A percentile compares a stretch with the other conserved stretches of the same genome.
These are phyloP conservation scores for Dryas iulia DNA, from an alignment of 1,140 invertebrate species.

Conservation along the genomic window DNA sequence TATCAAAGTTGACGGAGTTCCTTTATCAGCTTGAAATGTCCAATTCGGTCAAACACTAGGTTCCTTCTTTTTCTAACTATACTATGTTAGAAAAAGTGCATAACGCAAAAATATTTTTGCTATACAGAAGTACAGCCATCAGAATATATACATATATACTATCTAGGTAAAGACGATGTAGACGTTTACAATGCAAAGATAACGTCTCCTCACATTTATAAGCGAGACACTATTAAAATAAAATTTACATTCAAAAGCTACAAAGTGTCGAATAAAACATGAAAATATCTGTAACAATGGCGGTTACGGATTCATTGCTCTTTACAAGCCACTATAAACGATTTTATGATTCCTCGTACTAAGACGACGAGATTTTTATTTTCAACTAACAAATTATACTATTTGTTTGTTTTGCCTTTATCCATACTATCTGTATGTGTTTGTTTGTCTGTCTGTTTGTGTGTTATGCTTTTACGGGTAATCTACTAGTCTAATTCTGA, in stretches of 20 bases:
- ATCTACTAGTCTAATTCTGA: too few species aligned
- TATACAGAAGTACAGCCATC: too few species aligned
- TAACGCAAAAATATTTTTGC: too few species aligned
- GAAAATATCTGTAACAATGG: slow-evolving; percentile 36
- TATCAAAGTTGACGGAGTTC: too few species aligned
- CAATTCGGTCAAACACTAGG: too few species aligned
- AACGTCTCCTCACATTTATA: slow-evolving; percentile 15
- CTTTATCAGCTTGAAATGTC: too few species aligned
- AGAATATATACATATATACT: too few species aligned
- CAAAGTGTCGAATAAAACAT: slow-evolving; percentile 31
- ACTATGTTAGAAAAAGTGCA: too few species aligned
- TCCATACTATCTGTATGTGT: too few species aligned
- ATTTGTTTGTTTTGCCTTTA: background rate
- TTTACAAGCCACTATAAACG: slow-evolving; percentile 42
- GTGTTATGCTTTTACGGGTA: too few species aligned
- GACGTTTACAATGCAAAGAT: background rate
- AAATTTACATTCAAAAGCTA: slow-evolving; percentile 36
- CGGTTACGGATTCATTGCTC: slow-evolving; percentile 33
- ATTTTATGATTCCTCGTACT: slow-evolving; percentile 39
- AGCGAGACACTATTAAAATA: slow-evolving; percentile 32
- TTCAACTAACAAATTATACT: slow-evolving; percentile 1
- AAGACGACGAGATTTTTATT: slow-evolving; percentile 6
- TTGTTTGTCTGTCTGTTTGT: too few species aligned
- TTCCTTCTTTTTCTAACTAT: too few species aligned
- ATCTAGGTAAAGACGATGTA: background rate